Evolutionary conservation across 2,113 vertebrate genomes (phyloP).

Genomic region (Perca flavescens): DNA sequence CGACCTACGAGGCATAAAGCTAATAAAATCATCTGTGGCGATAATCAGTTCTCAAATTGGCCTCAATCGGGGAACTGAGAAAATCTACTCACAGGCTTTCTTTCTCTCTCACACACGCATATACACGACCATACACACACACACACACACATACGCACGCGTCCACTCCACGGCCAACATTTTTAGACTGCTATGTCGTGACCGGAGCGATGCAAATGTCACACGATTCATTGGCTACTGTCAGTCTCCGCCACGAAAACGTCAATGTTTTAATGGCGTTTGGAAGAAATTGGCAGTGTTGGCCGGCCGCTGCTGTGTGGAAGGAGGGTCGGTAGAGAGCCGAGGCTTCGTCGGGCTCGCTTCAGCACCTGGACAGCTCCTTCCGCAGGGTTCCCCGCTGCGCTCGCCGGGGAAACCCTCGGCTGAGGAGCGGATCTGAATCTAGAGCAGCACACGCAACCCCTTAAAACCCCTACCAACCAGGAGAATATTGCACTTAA

Average conservation of each 20-base stretch:
- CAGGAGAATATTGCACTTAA: constrained; percentile 25
- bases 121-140: not conserved
- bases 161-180: constrained; percentile 49
- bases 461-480: not conserved
- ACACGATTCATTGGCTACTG: constrained; percentile 59
- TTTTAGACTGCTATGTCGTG: constrained; percentile 71
- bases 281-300: constrained; percentile 45
- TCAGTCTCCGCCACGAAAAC: constrained; percentile 54
- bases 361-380: constrained; percentile 82
- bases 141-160: constrained; percentile 11
- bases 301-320: constrained; percentile 28
- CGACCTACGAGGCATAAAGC: constrained; percentile 68
- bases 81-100: constrained; percentile 31
- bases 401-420: constrained; percentile 79
- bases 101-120: constrained; percentile 6
- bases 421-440: constrained; percentile 55
- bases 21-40: constrained; percentile 64
- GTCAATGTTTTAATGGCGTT: constrained; percentile 69
- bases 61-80: constrained; percentile 47
- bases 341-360: constrained; percentile 45
- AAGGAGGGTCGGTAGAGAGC: constrained; percentile 19
- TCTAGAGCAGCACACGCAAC: constrained; percentile 26
- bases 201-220: constrained; percentile 81
- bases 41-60: constrained; percentile 58
- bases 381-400: constrained; percentile 75